Base-by-base conservation (phyloP, 2,113 vertebrate genomes). In the Ranitomeya imitator region DNA sequence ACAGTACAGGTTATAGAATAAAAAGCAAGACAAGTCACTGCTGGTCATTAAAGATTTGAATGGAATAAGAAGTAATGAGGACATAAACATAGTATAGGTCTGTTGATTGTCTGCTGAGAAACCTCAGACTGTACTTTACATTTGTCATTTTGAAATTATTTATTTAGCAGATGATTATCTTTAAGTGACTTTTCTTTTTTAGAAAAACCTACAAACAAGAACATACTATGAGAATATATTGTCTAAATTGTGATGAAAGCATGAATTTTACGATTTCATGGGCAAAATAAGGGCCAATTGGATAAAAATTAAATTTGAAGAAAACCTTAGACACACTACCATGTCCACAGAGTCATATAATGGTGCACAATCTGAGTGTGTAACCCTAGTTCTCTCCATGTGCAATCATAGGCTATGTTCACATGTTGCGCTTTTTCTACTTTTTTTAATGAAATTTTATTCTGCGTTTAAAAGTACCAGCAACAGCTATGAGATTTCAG, bases 31-130 rank as follows among this genome's bases (percentile, higher is more conserved):
- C 37, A 88, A 83, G 31, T 26, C 67, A 45, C 26, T 78, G 71
- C 21, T 81, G 86, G 23, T 79, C 23, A 71, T 69, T 80, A 80
- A 65, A 78, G 45, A 71, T 69, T 82, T 73, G 77, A 19, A 54
- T 18, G 78, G 51, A 71, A 69, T 52, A 37, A 80, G 10, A 9
- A 73, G 79, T 73, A 71, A 83, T 67, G 80, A 83, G 55, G 87
- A n/a, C 45, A 55, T 15, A 65, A 71, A 78, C 19, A 55, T 65
- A 31, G 23, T 71, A 63, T 23, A 60, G 52, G 61, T 87, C 77
- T 63, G 79, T 83, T 74, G 19, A 88, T 83, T 88, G 86, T 88
- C 79, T 87, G 65, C 86, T 83, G 6, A 37, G 51, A 88, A 76
- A 74, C 79, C 86, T 73, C 65, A 76, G 79, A 80, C 78, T 26